phyloP scores from a whole-genome alignment of 1,140 invertebrate species.

The Ceratitis capitata region DNA sequence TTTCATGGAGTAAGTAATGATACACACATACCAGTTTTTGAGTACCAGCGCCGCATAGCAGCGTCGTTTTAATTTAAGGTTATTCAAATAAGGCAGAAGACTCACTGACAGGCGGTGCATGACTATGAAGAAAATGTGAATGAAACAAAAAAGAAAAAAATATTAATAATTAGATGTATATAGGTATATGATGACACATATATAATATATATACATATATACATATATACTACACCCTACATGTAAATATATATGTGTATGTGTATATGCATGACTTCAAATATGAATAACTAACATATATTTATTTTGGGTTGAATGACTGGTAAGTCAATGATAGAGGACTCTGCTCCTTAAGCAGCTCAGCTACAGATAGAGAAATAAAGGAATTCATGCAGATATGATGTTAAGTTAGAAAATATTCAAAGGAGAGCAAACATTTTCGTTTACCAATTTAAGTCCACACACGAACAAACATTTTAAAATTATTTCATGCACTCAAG shows the following conservation, averaged over 20 bases:
- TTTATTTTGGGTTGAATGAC: constrained; percentile 34
- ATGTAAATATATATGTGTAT: background rate
- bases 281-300: background rate
- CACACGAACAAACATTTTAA: background rate
- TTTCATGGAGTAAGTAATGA: background rate
- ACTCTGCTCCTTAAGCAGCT: background rate
- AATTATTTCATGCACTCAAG: background rate
- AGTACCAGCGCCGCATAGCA: background rate
- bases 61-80: constrained; percentile 11
- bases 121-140: background rate
- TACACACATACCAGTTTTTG: background rate
- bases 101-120: background rate
- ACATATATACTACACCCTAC: no score
- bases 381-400: background rate
- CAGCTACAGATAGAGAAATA: background rate
- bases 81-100: constrained; percentile 7
- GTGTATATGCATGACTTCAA: background rate
- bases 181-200: background rate
- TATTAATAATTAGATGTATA: background rate
- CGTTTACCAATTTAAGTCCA: background rate
- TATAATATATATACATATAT: background rate
- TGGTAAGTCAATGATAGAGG: background rate
- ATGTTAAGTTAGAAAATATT: background rate
- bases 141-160: background rate
- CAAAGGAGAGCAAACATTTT: no score